These are phyloP conservation scores for Coleophora deauratella DNA, from an alignment of 2,888 invertebrate species.

Conservation along the genomic window DNA sequence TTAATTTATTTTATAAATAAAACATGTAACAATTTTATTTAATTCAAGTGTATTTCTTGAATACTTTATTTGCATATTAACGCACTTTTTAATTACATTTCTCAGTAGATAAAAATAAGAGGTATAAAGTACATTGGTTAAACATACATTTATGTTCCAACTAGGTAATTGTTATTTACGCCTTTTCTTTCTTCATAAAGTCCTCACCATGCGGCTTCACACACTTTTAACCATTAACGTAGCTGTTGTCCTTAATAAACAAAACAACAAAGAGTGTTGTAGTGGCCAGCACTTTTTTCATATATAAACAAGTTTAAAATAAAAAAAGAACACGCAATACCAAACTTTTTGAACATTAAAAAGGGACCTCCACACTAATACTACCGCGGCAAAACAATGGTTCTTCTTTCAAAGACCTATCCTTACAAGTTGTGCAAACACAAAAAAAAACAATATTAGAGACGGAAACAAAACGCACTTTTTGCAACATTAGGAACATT, in stretches of 20 bases:
- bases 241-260: too few relatives aligned
- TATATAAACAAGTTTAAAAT: too few relatives aligned
- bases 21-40: too few relatives aligned
- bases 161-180: constrained; percentile 11
- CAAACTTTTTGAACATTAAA: constrained; percentile 8
- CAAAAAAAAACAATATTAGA: constrained; percentile 26
- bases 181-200: constrained; percentile 9
- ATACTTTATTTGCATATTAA: too few relatives aligned
- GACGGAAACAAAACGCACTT: constrained; percentile 37
- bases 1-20: too few relatives aligned
- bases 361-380: constrained; percentile 10
- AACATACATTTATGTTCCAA: too few relatives aligned
- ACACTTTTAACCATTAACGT: not conserved
- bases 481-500: constrained; percentile 44
- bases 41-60: too few relatives aligned
- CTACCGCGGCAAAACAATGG: constrained; percentile 22
- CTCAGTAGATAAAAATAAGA: too few relatives aligned
- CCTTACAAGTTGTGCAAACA: constrained; percentile 44
- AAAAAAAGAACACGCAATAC: constrained; percentile 6
- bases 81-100: too few relatives aligned
- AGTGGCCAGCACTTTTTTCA: constrained; percentile 9
- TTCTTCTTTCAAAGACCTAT: constrained; percentile 15
- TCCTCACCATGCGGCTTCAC: constrained; percentile 1
- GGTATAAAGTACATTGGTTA: too few relatives aligned
- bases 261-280: too few relatives aligned